Base-by-base conservation (phyloP, 2,113 vertebrate genomes). In the Craseonycteris thonglongyai region DNA sequence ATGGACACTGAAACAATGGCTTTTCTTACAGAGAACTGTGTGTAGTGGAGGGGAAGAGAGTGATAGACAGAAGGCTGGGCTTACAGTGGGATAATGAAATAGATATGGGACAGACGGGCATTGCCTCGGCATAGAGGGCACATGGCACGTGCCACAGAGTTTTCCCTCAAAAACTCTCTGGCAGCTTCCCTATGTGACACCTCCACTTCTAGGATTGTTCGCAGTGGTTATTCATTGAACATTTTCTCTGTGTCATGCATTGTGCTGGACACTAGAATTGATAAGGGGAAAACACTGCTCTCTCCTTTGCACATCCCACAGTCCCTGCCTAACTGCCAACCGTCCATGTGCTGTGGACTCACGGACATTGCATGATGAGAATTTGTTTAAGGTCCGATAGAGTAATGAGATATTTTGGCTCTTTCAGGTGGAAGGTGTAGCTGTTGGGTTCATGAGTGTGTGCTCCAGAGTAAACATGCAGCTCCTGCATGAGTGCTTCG, bases 401-500 rank as follows among this genome's bases (percentile, higher is more conserved):
- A 75, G 9, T 86, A 8, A 33, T 38, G 1, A 24, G 90, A 51
- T 81, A 56, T 74, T 88, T 96, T 95, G 92, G 88, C 0, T 97
- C 3, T 98, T 98, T 79, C 97, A 99, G 99, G 98, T 96, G 88
- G 98, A 97, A 42, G 99, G 97, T 26, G 35, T 35, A 24, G 97
- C 98, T 10, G 98, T 99, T 0, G 99, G 99, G 24, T 99, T 99
- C 96, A 98, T 99, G 98, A 98, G 98, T 1, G 93, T 99, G 30
- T 98, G 98, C 40, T 97, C 98, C 2, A 95, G 98, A 0, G 97
- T 99, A 40, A 97, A 99, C 38, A 0, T 99, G 88, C 82, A 98
- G 28, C 83, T 98, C 69, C 96, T 99, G n/a, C 98, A 98, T 16
- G 83, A 98, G 4, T 98, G 97, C 96, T 99, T 99, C 96, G 98